Evolutionary conservation across 2,113 vertebrate species (phyloP).

Genomic region (Laticauda laticaudata): DNA sequence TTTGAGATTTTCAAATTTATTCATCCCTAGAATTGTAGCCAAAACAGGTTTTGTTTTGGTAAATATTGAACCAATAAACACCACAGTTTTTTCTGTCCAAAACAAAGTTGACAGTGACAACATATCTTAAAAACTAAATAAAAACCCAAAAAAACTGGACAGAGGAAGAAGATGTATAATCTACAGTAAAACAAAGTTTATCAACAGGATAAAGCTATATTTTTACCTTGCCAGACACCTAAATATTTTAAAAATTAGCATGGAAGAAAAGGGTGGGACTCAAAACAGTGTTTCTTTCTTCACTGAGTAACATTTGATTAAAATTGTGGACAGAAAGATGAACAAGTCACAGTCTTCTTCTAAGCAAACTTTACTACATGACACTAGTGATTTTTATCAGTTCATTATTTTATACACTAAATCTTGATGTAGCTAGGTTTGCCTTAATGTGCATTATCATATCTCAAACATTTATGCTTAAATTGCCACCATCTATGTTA

Average conservation of each 20-base stretch:
- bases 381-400: background rate
- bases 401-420: background rate
- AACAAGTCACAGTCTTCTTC: background rate
- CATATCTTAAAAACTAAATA: background rate
- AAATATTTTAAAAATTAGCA: background rate
- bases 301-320: background rate
- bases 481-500: background rate
- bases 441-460: background rate
- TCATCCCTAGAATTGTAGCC: background rate
- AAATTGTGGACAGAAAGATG: background rate
- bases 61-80: background rate
- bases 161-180: background rate
- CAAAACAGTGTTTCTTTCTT: background rate
- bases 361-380: background rate
- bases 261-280: background rate
- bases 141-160: background rate
- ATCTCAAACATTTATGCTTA: background rate
- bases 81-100: background rate
- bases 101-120: background rate
- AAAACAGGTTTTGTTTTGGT: background rate
- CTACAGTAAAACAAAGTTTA: background rate
- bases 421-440: background rate
- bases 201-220: background rate
- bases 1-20: background rate
- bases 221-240: background rate